Conservation (phyloP, 2,797 vertebrate genomes). For the Sardinella longiceps region DNA sequence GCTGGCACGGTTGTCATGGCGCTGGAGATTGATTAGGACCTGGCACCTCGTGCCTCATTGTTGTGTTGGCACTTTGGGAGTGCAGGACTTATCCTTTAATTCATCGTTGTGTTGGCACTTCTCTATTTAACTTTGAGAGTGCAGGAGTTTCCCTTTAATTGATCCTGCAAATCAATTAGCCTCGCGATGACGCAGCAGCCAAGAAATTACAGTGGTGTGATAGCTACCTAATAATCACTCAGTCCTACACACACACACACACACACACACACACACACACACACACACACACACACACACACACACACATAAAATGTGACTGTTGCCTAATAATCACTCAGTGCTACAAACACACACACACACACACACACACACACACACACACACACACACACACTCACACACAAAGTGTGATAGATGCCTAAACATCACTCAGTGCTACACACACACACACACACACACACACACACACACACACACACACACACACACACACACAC, state of each 20-base stretch:
- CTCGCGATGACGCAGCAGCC: neutral
- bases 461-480: too few relatives aligned
- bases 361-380: neutral
- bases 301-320: neutral
- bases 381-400: constrained; percentile 16
- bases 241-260: neutral
- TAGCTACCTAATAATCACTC: neutral
- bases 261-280: neutral
- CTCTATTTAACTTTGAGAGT: constrained; percentile 4
- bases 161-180: constrained; percentile 1
- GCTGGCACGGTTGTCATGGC: too few relatives aligned
- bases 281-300: constrained; percentile 19
- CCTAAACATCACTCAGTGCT: too few relatives aligned
- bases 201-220: neutral
- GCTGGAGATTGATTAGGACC: neutral
- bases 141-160: constrained; percentile 4
- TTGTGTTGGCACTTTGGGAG: constrained; percentile 4
- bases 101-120: constrained; percentile 4
- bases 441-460: too few relatives aligned
- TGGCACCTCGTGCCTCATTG: neutral
- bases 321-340: neutral
- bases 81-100: constrained; percentile 2
- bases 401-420: too few relatives aligned
- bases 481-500: neutral
- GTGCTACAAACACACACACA: neutral